Evolutionary conservation across 2,888 invertebrate species (phyloP), one percentile per base, ranked within the genome.

Genomic region (Melinopterus prodromus): DNA sequence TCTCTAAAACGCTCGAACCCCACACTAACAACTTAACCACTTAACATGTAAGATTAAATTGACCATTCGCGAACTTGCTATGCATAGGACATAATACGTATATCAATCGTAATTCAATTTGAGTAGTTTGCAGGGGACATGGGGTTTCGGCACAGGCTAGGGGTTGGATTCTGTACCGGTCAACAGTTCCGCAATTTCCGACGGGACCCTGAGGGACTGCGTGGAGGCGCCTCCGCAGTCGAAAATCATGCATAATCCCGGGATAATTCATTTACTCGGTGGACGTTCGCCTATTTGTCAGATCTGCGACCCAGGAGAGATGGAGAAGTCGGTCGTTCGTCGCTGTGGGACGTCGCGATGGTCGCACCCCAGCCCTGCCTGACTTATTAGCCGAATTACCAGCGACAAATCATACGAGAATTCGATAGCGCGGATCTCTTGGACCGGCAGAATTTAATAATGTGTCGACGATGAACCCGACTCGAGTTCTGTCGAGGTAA

Each of bases 231-330:
- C 80, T 79, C 80, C 77, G 76, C 80, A 81, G 81, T 79, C 81
- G 82, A 80, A 82, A 83, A 82, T 82, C 83, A 83, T 83, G 84
- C 82, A 83, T 82, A 83, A 83, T 84, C 83, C 81, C 77, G 81
- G 81, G 82, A 82, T 84, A 84, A 84, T 82, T 84, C 82, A 84
- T 84, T 84, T 84, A 84, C 83, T 82, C 80, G 82, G 79, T 80
- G 83, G 83, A 82, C 84, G 83, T 84, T 80, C 81, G 78, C 79
- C 84, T 82, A 84, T 84, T 84, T 84, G 83, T 84, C 84, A 84
- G 80, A 76, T 53, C 80, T 82, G 80, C 81, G 78, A 79, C 79
- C 79, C 75, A 80, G 77, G 80, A 79, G 81, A 80, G 80, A 81
- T 81, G 79, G 78, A 80, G 80, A 79, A 80, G 79, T 78, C 82